A percentile compares a stretch with the other conserved stretches of the same genome.
Conservation (phyloP, 2,888 invertebrate species). For the Diarsia mendica region DNA sequence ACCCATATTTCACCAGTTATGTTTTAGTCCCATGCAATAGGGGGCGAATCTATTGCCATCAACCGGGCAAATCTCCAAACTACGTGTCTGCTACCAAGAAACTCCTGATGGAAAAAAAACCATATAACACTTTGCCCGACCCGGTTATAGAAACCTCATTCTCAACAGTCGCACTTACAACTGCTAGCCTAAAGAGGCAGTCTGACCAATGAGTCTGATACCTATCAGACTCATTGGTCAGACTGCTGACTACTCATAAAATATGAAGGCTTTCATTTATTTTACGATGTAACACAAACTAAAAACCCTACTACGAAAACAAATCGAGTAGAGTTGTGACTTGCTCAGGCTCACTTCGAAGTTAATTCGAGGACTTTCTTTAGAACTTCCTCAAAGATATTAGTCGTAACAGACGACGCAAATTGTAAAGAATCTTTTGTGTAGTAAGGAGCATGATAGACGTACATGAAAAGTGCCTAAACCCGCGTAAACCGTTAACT, state of each 20-base stretch:
- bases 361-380: constrained; percentile 40
- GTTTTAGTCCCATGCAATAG: no score
- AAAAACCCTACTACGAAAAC: constrained; percentile 40
- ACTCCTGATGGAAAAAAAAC: no score
- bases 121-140: no score
- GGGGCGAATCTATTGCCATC: no score
- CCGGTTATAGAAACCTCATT: no score
- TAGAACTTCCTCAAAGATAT: constrained; percentile 31
- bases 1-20: no score
- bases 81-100: no score
- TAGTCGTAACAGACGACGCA: constrained; percentile 16
- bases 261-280: constrained; percentile 56
- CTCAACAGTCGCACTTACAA: no score
- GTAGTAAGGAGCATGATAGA: constrained; percentile 36
- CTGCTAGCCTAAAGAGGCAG: no score
- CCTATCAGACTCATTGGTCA: no score
- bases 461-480: constrained; percentile 49
- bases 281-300: constrained; percentile 46
- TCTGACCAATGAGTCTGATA: constrained; percentile 28
- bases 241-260: constrained; percentile 45
- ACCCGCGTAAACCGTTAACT: constrained; percentile 47
- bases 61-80: no score
- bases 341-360: constrained; percentile 42
- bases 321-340: constrained; percentile 54
- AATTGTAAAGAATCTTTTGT: constrained; percentile 24